Conservation (phyloP, 2,797 vertebrate species). For the Urocyon cinereoargenteus region DNA sequence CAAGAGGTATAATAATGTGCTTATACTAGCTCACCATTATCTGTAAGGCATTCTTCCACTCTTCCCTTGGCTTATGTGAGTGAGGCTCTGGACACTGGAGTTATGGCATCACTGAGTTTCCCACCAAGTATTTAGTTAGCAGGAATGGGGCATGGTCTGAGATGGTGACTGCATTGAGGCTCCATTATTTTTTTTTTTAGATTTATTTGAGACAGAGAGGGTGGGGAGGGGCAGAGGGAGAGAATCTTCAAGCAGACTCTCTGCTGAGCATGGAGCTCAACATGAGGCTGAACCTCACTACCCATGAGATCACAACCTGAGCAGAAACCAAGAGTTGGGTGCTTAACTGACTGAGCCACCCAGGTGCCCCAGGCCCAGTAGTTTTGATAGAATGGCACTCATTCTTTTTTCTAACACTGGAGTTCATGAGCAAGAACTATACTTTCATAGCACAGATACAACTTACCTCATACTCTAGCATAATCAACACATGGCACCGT, state of each 20-base stretch:
- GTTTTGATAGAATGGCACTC: neutral
- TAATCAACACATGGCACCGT: neutral
- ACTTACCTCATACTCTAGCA: neutral
- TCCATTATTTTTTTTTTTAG: no score
- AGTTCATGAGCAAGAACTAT: conserved; percentile 15
- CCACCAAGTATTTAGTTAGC: neutral
- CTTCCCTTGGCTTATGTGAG: neutral
- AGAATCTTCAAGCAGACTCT: no score
- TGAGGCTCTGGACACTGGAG: neutral
- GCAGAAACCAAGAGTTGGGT: no score
- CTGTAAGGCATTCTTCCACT: neutral
- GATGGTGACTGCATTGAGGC: neutral
- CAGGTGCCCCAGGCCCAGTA: neutral
- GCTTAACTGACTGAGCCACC: neutral
- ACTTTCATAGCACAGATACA: neutral
- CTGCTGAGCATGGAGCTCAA: no score
- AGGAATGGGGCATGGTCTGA: neutral
- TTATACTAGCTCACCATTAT: neutral
- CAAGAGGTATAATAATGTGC: neutral
- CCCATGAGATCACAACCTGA: no score
- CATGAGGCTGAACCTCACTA: no score
- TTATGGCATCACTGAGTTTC: neutral
- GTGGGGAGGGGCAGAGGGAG: no score
- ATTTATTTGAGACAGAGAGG: no score
- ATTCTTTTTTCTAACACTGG: neutral